Base-by-base conservation (phyloP, 2,888 invertebrate genomes). In the Cacoxenus indagator region DNA sequence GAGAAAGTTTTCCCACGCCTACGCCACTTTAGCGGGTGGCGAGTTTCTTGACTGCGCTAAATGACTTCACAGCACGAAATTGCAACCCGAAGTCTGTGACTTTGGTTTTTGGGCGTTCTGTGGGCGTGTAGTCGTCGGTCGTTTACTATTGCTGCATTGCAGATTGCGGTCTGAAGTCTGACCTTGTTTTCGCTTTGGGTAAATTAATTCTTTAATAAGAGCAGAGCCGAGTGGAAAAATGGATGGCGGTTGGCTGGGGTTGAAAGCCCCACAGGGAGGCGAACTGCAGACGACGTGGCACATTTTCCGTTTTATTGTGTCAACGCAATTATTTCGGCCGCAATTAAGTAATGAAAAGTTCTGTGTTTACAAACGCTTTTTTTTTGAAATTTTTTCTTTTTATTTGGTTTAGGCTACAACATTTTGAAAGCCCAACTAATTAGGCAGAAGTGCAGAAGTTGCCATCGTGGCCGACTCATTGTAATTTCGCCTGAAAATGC, bases 91-190 rank as follows among this genome's bases (percentile, higher is more conserved):
- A 37, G 14, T 37, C 14, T 37, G 8, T 14, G 37, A 37, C 37
- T 37, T 2, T 37, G 9, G 31, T 31, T 31, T 31, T 62, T 3
- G 31, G 62, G 37, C 37, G 62, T 27, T 17, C 6, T 62, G 17
- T 26, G 37, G 62, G 62, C 43, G 29, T 62, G 59, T 24, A 43
- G n/a, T 31, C 17, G n/a, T 14, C 66, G 73, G 67, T 17, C 27
- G 29, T 17, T 55, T 51, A 54, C 27, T 27, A 31, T 72, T 86
- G 86, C 85, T 87, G 86, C 87, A 87, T 84, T 87, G 87, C 87
- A 87, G 87, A 85, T 87, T 86, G 86, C 86, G 87, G 86, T n/a
- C 85, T 86, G 85, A 86, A 86, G 84, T 87, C 85, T 87, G 87
- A 87, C 87, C 87, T 87, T 87, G 83, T 87, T 87, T 84, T 71